Conservation (phyloP, 30 jellyfish, hydroid and myxozoan species). For the Aurelia sp. region DNA sequence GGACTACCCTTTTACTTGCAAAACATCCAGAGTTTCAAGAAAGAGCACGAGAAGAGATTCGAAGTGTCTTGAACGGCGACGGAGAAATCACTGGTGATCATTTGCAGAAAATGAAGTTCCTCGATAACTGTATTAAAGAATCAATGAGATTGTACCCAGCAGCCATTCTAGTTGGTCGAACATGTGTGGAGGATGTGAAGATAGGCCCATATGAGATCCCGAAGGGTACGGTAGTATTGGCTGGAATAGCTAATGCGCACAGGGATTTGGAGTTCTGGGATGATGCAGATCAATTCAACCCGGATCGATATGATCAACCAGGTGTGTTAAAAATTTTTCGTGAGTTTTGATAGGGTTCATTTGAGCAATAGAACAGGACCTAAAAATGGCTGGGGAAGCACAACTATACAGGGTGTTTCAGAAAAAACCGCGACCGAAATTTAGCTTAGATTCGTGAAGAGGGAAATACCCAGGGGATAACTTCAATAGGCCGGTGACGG, state of each 20-base stretch:
- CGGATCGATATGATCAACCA: slow-evolving; percentile 44
- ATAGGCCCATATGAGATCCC: slow-evolving; percentile 46
- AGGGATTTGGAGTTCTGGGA: slow-evolving; percentile 45
- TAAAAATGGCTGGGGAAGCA: background rate
- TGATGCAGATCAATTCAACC: slow-evolving; percentile 38
- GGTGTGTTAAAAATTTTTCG: background rate
- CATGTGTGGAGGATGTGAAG: slow-evolving; percentile 5
- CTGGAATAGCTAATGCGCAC: background rate
- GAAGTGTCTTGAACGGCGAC: slow-evolving; percentile 10
- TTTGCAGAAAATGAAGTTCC: slow-evolving; percentile 29
- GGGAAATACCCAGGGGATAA: too few species aligned
- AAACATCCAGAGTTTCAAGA: slow-evolving; percentile 42
- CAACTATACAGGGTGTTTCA: too few species aligned
- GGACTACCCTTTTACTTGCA: slow-evolving; percentile 29
- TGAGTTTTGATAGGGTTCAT: background rate
- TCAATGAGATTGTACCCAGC: slow-evolving; percentile 57
- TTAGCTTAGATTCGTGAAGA: too few species aligned
- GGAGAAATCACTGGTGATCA: slow-evolving; percentile 45
- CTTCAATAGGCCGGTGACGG: too few species aligned
- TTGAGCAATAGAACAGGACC: too few species aligned
- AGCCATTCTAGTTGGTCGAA: slow-evolving; percentile 19
- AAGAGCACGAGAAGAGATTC: slow-evolving; percentile 22
- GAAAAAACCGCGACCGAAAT: too few species aligned
- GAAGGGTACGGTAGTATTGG: slow-evolving; percentile 14
- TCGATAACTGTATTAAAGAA: slow-evolving; percentile 49